A percentile compares a stretch with the other conserved stretches of the same genome.
These are phyloP conservation scores for Sebastes taczanowskii DNA, from an alignment of 2,797 vertebrate species.

Conservation along the genomic window DNA sequence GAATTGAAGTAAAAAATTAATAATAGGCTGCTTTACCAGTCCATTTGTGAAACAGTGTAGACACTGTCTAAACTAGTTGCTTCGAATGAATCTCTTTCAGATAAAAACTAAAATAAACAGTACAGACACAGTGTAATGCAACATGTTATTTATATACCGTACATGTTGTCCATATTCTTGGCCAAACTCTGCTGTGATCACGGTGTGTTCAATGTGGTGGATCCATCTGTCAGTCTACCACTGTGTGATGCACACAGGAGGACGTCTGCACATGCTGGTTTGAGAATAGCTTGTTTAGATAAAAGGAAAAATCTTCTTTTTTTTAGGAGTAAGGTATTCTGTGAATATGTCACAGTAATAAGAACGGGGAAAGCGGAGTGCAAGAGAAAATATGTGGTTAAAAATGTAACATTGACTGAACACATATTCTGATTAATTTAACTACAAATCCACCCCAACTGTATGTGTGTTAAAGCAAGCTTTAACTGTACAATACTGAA, in stretches of 20 bases:
- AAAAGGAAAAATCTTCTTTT: not conserved
- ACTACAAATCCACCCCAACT: not conserved
- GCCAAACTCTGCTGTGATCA: conserved; percentile 26
- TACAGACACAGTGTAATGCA: not conserved
- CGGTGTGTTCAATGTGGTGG: not conserved
- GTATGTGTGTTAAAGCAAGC: not conserved
- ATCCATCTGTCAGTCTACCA: conserved; percentile 51
- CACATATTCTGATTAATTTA: not conserved
- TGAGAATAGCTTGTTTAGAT: conserved; percentile 7
- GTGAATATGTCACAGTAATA: not conserved
- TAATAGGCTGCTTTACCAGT: not conserved
- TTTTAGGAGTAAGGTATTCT: not conserved
- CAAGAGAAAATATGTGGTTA: not conserved
- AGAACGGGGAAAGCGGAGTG: not conserved
- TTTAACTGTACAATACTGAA: not conserved
- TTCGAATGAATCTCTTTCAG: not conserved
- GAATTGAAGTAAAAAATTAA: not conserved
- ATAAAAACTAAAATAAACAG: not conserved
- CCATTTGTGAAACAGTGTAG: not conserved
- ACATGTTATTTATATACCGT: not conserved
- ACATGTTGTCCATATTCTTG: conserved; percentile 10
- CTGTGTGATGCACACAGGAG: conserved; percentile 18
- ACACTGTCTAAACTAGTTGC: not conserved
- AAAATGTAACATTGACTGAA: not conserved
- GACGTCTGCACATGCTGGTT: conserved; percentile 15